A percentile compares a stretch with the other conserved stretches of the same genome.
These are phyloP conservation scores for Syngnathus scovelli DNA, from an alignment of 2,113 vertebrate species.

Conservation along the genomic window DNA sequence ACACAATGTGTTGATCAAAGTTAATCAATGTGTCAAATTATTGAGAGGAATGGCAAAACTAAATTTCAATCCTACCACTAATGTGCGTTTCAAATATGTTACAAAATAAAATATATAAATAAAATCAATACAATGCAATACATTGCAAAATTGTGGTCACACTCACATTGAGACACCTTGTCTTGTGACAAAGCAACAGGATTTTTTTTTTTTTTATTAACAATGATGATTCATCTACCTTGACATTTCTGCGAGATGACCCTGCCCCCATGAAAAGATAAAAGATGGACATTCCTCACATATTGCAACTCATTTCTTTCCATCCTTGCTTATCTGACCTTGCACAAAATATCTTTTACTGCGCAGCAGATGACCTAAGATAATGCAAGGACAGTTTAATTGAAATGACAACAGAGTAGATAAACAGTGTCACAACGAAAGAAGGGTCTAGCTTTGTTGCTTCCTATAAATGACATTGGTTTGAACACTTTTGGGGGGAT, in stretches of 20 bases:
- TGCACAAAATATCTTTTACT: slow-evolving; percentile 47
- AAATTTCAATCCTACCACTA: too few relatives aligned
- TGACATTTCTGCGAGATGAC: slow-evolving; percentile 39
- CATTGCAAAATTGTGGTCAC: neutral
- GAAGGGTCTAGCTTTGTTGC: slow-evolving; percentile 44
- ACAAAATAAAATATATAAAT: too few relatives aligned
- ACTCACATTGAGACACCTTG: neutral
- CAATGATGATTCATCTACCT: slow-evolving; percentile 19
- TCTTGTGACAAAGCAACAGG: neutral
- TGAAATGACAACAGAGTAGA: slow-evolving; percentile 56
- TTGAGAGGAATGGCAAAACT: too few relatives aligned
- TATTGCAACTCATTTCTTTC: slow-evolving; percentile 33
- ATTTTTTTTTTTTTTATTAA: neutral
- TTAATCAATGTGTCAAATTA: too few relatives aligned
- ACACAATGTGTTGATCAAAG: too few relatives aligned
- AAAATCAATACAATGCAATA: too few relatives aligned
- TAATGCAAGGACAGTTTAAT: slow-evolving; percentile 63
- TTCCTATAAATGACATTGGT: slow-evolving; percentile 25
- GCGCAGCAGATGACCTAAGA: slow-evolving; percentile 63
- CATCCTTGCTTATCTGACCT: slow-evolving; percentile 58
- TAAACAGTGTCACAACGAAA: slow-evolving; percentile 21
- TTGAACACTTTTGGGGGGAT: neutral
- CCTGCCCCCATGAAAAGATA: slow-evolving; percentile 26
- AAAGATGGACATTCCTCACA: slow-evolving; percentile 45
- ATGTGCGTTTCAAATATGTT: too few relatives aligned